Evolutionary conservation across 2,113 vertebrate species (phyloP), one percentile per base, ranked within the genome.

Genomic region (Rhodinocichla rosea): DNA sequence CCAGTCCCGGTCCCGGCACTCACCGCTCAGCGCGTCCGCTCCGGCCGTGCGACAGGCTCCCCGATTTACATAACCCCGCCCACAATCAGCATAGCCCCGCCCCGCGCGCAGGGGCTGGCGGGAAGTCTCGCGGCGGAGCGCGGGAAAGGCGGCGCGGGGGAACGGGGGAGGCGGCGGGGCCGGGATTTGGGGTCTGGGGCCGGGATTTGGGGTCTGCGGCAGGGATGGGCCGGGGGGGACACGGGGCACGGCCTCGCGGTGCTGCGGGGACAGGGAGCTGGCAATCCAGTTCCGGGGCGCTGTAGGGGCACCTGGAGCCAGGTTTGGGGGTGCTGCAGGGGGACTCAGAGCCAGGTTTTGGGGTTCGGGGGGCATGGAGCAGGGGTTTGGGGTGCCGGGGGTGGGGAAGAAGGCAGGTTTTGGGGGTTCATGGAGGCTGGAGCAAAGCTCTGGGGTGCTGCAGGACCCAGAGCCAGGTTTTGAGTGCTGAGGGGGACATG

Each of bases 31-130:
- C n/a, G 57, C 45, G 35, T 68, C 68, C 67, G 70, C 80, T 71
- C 53, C 18, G 5, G 7, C 60, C 39, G 37, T n/a, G 53, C n/a
- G 16, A 23, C 57, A 6, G 11, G 1, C 23, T 0, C 47, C 2
- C 0, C 0, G 11, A 15, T 91, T 77, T 89, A 7, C 70, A 53
- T 86, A 10, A 0, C 10, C 65, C 1, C 83, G 14, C 83, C 89
- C 28, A 0, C 0, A 0, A 2, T 15, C 10, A 8, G 3, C 80
- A 12, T 15, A 1, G 0, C 2, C 7, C 0, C 64, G 13, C 91
- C 79, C 32, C 9, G 1, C 16, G 11, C 26, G 13, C 23, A 21
- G 10, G 18, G 6, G 35, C 7, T 3, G 83, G 86, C 74, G 79
- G 79, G 83, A 95, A 94, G 15, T 74, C 83, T 88, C 92, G 92